Percentiles rank a stretch among this genome's conserved stretches.
Conservation (phyloP, 2,797 vertebrate genomes). For the Philypnodon macrostomus region DNA sequence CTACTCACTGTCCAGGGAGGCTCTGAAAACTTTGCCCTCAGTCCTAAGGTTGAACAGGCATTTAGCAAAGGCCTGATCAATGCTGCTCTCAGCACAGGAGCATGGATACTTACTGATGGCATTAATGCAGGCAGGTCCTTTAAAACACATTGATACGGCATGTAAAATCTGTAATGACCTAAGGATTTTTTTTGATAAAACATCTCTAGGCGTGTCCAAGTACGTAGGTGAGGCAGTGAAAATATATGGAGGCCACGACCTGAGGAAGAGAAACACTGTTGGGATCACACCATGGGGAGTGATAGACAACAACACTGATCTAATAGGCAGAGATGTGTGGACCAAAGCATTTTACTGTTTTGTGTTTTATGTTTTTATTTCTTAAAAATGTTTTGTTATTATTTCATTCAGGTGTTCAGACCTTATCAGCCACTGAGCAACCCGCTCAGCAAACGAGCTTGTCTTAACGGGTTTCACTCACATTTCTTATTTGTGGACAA, state of each 20-base stretch:
- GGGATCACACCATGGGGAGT: constrained; percentile 93
- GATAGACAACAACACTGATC: constrained; percentile 91
- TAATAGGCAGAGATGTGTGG: constrained; percentile 92
- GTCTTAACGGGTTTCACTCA: constrained; percentile 92
- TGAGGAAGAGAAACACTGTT: constrained; percentile 88
- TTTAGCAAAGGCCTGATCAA: constrained; percentile 90
- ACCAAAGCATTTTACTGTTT: not conserved
- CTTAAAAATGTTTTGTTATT: constrained; percentile 1
- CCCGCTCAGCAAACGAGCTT: constrained; percentile 88
- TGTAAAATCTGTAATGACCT: constrained; percentile 6
- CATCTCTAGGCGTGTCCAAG: constrained; percentile 84
- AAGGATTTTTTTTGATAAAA: constrained; percentile 16
- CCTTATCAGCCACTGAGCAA: constrained; percentile 90
- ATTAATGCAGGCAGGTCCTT: constrained; percentile 84
- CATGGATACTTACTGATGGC: constrained; percentile 95
- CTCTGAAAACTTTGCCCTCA: constrained; percentile 86
- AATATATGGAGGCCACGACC: constrained; percentile 80
- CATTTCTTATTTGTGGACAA: constrained; percentile 95
- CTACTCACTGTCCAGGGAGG: constrained; percentile 92
- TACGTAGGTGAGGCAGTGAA: constrained; percentile 93
- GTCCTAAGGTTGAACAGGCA: constrained; percentile 83
- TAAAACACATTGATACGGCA: no score
- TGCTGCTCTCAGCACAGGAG: constrained; percentile 90
- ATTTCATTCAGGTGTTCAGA: constrained; percentile 81
- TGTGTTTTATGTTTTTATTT: not conserved